Percentiles rank a stretch among this genome's conserved stretches.
phyloP scores from a whole-genome alignment of 2,113 vertebrate species.

The Panurus biarmicus region DNA sequence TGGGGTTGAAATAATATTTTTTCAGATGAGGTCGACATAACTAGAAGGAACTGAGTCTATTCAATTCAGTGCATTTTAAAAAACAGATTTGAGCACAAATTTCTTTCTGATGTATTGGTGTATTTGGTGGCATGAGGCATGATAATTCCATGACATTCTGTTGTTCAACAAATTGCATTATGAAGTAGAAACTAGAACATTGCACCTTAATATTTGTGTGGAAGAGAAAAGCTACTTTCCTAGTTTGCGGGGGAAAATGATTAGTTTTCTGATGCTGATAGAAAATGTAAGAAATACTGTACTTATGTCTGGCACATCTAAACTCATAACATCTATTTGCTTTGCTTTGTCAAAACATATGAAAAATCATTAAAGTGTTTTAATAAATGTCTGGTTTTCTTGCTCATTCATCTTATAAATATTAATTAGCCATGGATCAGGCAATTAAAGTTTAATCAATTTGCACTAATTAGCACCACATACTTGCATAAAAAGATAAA shows the following conservation, averaged over 20 bases:
- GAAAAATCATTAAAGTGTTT: constrained; percentile 85
- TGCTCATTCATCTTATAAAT: constrained; percentile 84
- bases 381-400: constrained; percentile 83
- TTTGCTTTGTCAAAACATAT: constrained; percentile 83
- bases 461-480: constrained; percentile 85
- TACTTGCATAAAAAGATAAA: constrained; percentile 85
- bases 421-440: constrained; percentile 85
- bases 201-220: not conserved
- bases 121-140: not conserved
- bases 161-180: not conserved
- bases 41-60: not conserved
- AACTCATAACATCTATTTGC: constrained; percentile 75
- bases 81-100: not conserved
- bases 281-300: constrained; percentile 58
- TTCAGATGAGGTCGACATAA: not conserved
- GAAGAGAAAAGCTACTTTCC: not conserved
- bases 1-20: not conserved
- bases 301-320: constrained; percentile 71
- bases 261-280: constrained; percentile 46
- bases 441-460: constrained; percentile 87
- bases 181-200: not conserved
- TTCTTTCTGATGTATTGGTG: not conserved
- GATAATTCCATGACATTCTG: not conserved
- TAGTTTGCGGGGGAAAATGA: constrained; percentile 6
- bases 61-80: not conserved